These are phyloP conservation scores for Ophonus ardosiacus DNA, from an alignment of 2,888 invertebrate genomes.

Conservation along the genomic window DNA sequence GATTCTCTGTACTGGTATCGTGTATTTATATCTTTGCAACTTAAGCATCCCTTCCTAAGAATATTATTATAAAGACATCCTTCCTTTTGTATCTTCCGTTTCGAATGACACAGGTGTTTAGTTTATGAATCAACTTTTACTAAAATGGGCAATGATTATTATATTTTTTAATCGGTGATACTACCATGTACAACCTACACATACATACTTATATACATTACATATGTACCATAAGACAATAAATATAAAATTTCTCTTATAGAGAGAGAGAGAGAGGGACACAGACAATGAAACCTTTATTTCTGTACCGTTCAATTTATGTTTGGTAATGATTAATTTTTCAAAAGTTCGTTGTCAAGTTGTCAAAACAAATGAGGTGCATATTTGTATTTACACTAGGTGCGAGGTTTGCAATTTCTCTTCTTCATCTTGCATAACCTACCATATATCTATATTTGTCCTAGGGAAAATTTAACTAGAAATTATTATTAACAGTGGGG, in stretches of 20 bases:
- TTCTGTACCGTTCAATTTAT: neutral
- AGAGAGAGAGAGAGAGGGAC: too few species aligned
- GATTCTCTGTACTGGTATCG: too few species aligned
- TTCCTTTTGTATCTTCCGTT: conserved; percentile 5
- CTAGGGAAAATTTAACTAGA: conserved; percentile 60
- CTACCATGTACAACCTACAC: neutral
- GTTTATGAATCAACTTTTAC: conserved; percentile 2
- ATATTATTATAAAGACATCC: too few species aligned
- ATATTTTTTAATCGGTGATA: neutral
- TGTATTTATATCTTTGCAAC: too few species aligned
- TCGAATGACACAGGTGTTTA: neutral
- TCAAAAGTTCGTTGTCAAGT: conserved; percentile 42
- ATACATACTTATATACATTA: neutral
- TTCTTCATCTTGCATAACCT: conserved; percentile 56
- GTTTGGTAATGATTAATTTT: conserved; percentile 44
- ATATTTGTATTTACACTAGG: conserved; percentile 43
- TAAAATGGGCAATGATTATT: neutral
- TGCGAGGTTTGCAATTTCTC: conserved; percentile 58
- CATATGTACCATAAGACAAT: neutral
- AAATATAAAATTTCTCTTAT: conserved; percentile 36
- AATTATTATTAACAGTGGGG: conserved; percentile 58
- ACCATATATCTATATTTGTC: conserved; percentile 51
- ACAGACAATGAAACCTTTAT: conserved; percentile 25
- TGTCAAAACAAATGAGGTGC: conserved; percentile 49
- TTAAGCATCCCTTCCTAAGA: too few species aligned